A percentile compares a stretch with the other conserved stretches of the same genome.
phyloP scores from a whole-genome alignment of 2,797 vertebrate species.

The Pangasius djambal region DNA sequence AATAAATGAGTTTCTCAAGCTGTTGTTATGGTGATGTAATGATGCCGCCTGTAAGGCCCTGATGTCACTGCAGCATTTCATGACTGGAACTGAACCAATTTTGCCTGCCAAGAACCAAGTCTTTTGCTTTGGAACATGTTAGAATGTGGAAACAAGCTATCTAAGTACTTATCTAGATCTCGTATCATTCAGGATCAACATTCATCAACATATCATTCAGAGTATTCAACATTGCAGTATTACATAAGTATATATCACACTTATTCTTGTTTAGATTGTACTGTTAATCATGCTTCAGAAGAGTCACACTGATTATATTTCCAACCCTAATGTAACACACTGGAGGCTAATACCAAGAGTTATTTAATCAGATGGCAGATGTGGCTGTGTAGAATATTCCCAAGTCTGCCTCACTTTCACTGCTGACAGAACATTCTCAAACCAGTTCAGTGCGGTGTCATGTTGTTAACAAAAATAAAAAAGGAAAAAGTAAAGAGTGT shows the following conservation, averaged over 20 bases:
- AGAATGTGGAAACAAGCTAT: background rate
- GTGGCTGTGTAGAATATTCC: constrained; percentile 1
- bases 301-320: background rate
- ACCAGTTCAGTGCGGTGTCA: background rate
- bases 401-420: background rate
- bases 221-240: constrained; percentile 53
- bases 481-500: background rate
- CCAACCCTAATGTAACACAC: background rate
- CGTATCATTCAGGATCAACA: background rate
- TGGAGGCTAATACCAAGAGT: background rate
- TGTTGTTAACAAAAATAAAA: background rate
- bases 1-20: background rate
- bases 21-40: background rate
- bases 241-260: background rate
- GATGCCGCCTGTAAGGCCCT: background rate
- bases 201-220: no score
- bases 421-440: background rate
- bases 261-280: background rate
- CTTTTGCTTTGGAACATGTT: background rate
- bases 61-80: background rate
- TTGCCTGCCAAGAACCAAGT: background rate
- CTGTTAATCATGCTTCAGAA: background rate
- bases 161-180: background rate
- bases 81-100: background rate
- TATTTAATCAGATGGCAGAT: background rate